Conservation (phyloP, 2,888 invertebrate genomes). For the Trachelus stipa region DNA sequence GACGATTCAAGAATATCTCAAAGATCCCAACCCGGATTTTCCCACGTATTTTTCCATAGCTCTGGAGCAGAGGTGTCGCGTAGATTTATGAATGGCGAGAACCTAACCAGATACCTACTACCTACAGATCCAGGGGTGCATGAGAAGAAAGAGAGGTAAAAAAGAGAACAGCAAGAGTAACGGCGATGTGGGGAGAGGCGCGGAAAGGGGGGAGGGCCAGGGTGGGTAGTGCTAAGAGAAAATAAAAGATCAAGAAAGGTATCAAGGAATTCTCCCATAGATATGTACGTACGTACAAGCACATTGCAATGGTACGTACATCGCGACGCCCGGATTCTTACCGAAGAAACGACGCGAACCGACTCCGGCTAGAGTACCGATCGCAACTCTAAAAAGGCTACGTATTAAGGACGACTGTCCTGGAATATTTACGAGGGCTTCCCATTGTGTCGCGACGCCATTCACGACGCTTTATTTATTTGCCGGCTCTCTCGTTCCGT, state of each 20-base stretch:
- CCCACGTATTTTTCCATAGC: neutral
- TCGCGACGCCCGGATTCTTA: neutral
- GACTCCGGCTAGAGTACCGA: neutral
- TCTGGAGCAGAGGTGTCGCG: neutral
- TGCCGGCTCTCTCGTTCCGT: neutral
- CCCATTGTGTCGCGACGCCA: neutral
- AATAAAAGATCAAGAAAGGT: neutral
- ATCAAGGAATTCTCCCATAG: neutral
- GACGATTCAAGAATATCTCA: neutral
- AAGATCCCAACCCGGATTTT: neutral
- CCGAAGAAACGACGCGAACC: neutral
- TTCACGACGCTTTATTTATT: neutral
- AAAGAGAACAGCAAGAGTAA: neutral
- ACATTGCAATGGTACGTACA: neutral
- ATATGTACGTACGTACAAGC: neutral
- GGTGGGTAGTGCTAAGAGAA: neutral
- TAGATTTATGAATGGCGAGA: neutral
- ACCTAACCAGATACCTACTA: neutral
- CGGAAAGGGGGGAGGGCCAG: no score
- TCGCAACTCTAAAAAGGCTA: neutral
- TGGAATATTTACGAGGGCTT: neutral
- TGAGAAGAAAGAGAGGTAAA: neutral
- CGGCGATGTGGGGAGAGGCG: no score
- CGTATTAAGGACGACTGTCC: neutral
- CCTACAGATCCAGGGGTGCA: neutral